Base-by-base conservation (phyloP, 2,888 invertebrate genomes). In the Heteromurus nitidus region DNA sequence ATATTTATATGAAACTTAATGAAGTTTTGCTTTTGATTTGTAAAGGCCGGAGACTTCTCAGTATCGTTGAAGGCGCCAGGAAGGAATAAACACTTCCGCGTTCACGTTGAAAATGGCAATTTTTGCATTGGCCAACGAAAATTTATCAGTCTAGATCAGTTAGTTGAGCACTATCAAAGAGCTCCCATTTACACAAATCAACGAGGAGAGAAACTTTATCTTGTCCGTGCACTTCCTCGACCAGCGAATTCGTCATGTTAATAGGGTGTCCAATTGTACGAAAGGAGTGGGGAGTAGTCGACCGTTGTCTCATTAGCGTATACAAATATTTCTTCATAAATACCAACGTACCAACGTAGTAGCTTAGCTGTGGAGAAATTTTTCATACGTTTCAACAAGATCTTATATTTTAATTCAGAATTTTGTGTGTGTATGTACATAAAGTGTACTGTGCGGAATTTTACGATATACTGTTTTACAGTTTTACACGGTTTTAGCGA, bases 161-260 rank as follows among this genome's bases (percentile, higher is more conserved):
- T 99, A 87, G 98, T 99, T 88, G 95, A 96, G 89, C 99, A 99
- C 91, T 99, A 99, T 92, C 98, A 97, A 92, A 94, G 96, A 89
- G 97, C 99, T 88, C 99, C 99, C 88, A 99, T 99, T 89, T 99
- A 98, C 91, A 98, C 97, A 89, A 97, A 96, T 91, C 96, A 96
- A 90, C 95, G 96, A 90, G 97, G 97, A 88, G 99, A 99, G 91
- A 98, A 98, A 91, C 92, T 99, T 82, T 99, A 96, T 91, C 93
- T 99, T 88, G 96, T 98, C 89, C 94, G 97, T 88, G 94, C 99
- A 86, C 92, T 99, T 89, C 96, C 96, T 69, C 93, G 93, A 89
- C 87, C 88, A 36, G 81, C 85, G 28, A 85, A 85, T 47, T 47
- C 67, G 67, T 76, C 76, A 60, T 76, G 76, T 67, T 76, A 76